Evolutionary conservation across 1,140 invertebrate species (phyloP), one percentile per base, ranked within the genome.

Genomic region (Phymorhynchus buccinoides): DNA sequence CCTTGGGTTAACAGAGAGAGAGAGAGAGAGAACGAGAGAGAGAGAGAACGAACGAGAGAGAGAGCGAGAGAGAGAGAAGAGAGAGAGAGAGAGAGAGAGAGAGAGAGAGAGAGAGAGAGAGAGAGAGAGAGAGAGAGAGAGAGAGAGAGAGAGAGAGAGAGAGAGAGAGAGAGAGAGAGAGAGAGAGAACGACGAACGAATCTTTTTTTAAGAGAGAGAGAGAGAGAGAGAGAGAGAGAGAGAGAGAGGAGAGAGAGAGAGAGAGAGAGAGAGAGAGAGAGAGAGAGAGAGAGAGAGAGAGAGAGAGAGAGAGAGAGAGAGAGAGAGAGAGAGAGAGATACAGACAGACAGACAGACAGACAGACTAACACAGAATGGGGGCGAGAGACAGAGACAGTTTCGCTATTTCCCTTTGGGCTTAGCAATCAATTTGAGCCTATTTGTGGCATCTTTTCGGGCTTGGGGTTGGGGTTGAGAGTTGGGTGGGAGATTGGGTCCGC

Each of bases 381-480:
- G 32, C 37, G 73, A 16, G 3, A 35, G 7, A 48, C 7, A 6
- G 44, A 48, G 6, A 18, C 6, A 18, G 44, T n/a, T n/a, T n/a
- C n/a, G n/a, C n/a, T n/a, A 7, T 7, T 12, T 35, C 9, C 27
- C 39, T 75, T 75, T 75, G 27, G 77, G 77, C 77, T 79, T 79
- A 79, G 22, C 75, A 1, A 41, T 79, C 77, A 79, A 79, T 79
- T 79, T 79, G 42, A 44, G 77, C 77, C 52, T 56, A 79, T 79
- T 79, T 79, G 12, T 32, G 14, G 44, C 12, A 22, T 35, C 77
- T 41, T 56, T 22, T 62, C 14, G 56, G 56, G 18, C 56, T 27
- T 4, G 12, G 42, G 4, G 30, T 56, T n/a, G n/a, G n/a, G n/a
- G n/a, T n/a, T n/a, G n/a, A n/a, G n/a, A n/a, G n/a, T n/a, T n/a